Evolutionary conservation across 2,113 vertebrate species (phyloP), one percentile per base, ranked within the genome.

Genomic region (Ophthalmolycus amberensis): DNA sequence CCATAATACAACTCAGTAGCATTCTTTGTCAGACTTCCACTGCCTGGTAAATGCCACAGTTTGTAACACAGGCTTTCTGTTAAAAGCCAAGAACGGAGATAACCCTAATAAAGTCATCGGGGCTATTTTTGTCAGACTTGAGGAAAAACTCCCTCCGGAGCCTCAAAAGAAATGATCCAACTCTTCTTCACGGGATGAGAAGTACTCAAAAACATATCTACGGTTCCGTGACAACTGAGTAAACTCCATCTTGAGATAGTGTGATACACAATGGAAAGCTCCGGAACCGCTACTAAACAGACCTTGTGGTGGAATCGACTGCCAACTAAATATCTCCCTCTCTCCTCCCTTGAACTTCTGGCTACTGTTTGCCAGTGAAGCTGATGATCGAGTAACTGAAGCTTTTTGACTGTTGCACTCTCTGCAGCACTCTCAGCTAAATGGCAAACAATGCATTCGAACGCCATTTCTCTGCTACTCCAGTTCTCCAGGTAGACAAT

Each of bases 401-500:
- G 15, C 27, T 46, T 64, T 37, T 27, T 37, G 12, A 64, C 22
- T 38, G 6, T 22, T 63, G 12, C 40, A 12, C 27, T 76, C 25
- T 5, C 12, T 62, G 44, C 12, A 20, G 44, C 15, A 59, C 12
- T 58, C 20, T 50, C 12, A 75, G 12, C 9, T 50, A 75, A 50
- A 38, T 38, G 29, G 29, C 60, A 52, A 66, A 32, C 74, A 60
- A 78, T 66, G 9, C 38, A 54, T 77, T 82, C 11, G 70, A 73
- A 67, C 42, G 32, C 20, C 69, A 52, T 65, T 44, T 66, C 12
- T 62, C 46, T 79, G 64, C 77, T 10, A 34, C 48, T 73, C 18
- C 52, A 72, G 70, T 58, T 90, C 84, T 78, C 76, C 58, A 38
- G 42, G 25, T 52, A 81, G 9, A 86, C 8, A 25, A 50, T 79